These are phyloP conservation scores for Oncorhynchus tshawytscha DNA, from an alignment of 2,113 vertebrate species.

Conservation along the genomic window DNA sequence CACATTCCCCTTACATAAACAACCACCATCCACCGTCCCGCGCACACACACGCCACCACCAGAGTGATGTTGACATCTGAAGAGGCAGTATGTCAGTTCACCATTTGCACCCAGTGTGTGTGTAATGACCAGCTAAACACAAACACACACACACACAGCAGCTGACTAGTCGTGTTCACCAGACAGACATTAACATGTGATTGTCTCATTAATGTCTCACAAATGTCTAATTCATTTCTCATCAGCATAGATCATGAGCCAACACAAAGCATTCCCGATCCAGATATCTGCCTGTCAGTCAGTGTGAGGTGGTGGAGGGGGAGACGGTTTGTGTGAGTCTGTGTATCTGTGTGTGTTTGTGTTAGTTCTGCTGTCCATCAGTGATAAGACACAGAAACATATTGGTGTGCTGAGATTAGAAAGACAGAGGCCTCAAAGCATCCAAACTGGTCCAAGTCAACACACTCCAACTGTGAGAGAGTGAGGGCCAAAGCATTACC, in stretches of 20 bases:
- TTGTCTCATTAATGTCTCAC: conserved; percentile 52
- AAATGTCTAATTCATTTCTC: conserved; percentile 48
- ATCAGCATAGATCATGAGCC: conserved; percentile 43
- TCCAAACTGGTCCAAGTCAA: conserved; percentile 10
- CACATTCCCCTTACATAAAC: too few relatives aligned
- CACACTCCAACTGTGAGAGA: background rate
- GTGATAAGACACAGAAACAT: conserved; percentile 11
- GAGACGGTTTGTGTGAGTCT: background rate
- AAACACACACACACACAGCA: background rate
- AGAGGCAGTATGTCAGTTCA: background rate
- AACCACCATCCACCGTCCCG: background rate
- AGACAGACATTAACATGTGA: conserved; percentile 22
- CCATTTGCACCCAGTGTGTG: background rate
- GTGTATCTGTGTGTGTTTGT: background rate
- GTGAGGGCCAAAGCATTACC: background rate
- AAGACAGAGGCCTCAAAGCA: background rate
- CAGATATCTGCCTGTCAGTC: background rate
- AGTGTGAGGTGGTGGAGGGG: background rate
- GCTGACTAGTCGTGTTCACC: conserved; percentile 27
- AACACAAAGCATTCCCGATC: conserved; percentile 17
- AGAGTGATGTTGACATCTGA: background rate
- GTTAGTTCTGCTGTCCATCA: background rate
- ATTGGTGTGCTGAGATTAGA: background rate
- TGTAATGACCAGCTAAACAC: background rate
- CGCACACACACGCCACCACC: background rate